Evolutionary conservation across 2,888 invertebrate genomes (phyloP), one percentile per base, ranked within the genome.

Genomic region (Lamellibrachia satsuma): DNA sequence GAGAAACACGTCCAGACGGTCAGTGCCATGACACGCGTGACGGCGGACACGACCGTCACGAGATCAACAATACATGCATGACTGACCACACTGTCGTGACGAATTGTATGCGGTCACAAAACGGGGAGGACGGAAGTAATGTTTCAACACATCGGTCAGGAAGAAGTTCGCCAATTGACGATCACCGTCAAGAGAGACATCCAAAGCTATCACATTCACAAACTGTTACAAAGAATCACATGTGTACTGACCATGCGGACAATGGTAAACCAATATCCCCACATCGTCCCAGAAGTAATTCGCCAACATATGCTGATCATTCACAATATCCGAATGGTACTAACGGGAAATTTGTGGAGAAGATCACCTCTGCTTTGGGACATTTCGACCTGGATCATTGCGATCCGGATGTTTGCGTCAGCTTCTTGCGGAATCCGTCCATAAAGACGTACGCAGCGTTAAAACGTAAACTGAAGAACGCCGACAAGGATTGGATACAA

Each of bases 401-500:
- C 92, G 94, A 95, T n/a, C 95, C 96, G 1, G 95, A 95, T 57
- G 94, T 95, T 8, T 94, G 94, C 90, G 94, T 95, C 2, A 93
- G 94, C n/a, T 93, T 95, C 55, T 92, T 95, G 60, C 90, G 90
- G 15, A 94, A 95, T 57, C 95, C 96, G 6, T 93, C 94, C 90
- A 93, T 95, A 90, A 95, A 95, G 92, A 94, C 94, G 9, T 94
- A 95, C 57, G 92, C 95, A 8, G 95, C 95, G 3, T 93, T 96
- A n/a, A 95, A 96, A 93, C 95, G 94, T 93, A 95, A 95, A 93
- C 93, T 96, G 52, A 95, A 94, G 91, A 93, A 93, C 3, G 94
- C 95, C 52, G 94, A 94, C 90, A 94, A 93, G 91, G 95, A 94
- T 0, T 96, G 96, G 96, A 95, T 96, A 93, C 94, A 95, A 91